Conservation (phyloP, 1,140 invertebrate genomes). For the Drosophila bocqueti region DNA sequence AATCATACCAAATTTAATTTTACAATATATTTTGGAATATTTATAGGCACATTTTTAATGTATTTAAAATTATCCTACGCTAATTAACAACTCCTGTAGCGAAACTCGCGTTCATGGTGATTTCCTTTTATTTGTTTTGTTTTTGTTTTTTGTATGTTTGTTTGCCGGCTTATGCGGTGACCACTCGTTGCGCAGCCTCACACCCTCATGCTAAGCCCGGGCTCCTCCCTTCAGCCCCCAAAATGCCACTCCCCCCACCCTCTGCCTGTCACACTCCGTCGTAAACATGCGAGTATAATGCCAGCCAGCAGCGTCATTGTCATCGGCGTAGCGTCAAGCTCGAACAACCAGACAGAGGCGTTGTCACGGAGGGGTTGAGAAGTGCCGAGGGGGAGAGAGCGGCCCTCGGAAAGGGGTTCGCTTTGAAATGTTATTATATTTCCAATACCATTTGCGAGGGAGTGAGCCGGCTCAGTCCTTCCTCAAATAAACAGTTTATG, state of each 20-base stretch:
- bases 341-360: constrained; percentile 66
- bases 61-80: background rate
- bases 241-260: background rate
- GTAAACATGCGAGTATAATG: constrained; percentile 46
- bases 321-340: constrained; percentile 68
- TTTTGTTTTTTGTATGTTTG: constrained; percentile 35
- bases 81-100: background rate
- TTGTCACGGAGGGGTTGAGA: background rate
- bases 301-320: constrained; percentile 45
- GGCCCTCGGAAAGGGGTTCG: constrained; percentile 24
- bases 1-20: background rate
- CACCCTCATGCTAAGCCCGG: constrained; percentile 1
- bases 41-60: background rate
- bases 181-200: constrained; percentile 26
- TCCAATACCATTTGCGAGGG: constrained; percentile 23
- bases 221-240: background rate
- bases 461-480: constrained; percentile 32
- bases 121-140: constrained; percentile 15
- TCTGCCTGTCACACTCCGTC: constrained; percentile 14
- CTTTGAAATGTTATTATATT: constrained; percentile 26
- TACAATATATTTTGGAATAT: background rate
- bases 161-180: constrained; percentile 61
- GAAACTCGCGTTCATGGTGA: constrained; percentile 26
- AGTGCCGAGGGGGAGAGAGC: background rate
- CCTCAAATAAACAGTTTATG: constrained; percentile 54